Base-by-base conservation (phyloP, 2,888 invertebrate genomes). In the Callimorpha dominula region DNA sequence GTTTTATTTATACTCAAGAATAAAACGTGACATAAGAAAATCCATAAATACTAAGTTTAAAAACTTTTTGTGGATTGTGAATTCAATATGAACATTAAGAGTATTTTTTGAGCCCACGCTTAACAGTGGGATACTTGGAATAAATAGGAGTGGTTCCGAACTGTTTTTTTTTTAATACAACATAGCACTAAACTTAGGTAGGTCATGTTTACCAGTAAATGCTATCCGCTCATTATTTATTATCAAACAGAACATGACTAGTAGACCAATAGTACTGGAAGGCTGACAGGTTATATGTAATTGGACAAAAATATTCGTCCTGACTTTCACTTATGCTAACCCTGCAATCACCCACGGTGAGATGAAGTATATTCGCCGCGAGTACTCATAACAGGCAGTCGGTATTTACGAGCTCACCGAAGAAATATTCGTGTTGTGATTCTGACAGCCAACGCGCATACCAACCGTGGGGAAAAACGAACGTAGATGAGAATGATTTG, bases 361-460 rank as follows among this genome's bases (percentile, higher is more conserved):
- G 78, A 83, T 83, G 82, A 83, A 84, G 80, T 80, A 82, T 84
- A 70, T 70, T 62, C 73, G 73, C 78, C 73, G 75, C 71, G 73
- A 81, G 80, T 77, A 78, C 79, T 71, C 50, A 73, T 80, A 81
- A 81, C 74, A 78, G 71, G 75, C 74, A 74, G 78, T 71, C 74
- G 74, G 78, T 82, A 83, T 82, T 84, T 84, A 84, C 80, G 82
- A 77, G 78, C 74, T 63, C 65, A 46, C 67, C 69, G 71, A 74
- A 81, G 74, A 82, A 84, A 84, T 78, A 83, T 83, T 77, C 82
- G 78, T 75, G 78, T 79, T 83, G 77, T 83, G 82, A 82, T 82
- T 82, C 69, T 72, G 52, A 70, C 70, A 71, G n/a, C 65, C 60
- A 31, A 60, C 60, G 68, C 67, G 80, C 73, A 81, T 80, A 74